Evolutionary conservation across 35 echinoderm and acorn worm genomes (phyloP).

Genomic region (Apostichopus californicus): DNA sequence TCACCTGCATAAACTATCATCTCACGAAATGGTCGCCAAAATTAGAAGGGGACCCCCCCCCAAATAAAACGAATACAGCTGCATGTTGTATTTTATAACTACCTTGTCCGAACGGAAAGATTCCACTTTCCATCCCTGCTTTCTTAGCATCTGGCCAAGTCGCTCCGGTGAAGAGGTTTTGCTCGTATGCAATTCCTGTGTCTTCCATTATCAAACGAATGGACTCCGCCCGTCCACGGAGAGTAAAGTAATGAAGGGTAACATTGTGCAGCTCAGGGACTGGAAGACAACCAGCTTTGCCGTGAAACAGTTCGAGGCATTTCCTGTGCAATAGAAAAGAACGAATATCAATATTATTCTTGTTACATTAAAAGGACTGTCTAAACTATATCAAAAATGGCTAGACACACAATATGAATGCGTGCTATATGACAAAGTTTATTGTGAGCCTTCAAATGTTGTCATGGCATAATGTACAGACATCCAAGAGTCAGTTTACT

Average conservation of each 20-base stretch:
- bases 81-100: neutral
- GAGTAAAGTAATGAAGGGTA: slow-evolving; percentile 91
- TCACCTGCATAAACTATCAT: too few relatives aligned
- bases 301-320: slow-evolving; percentile 72
- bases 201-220: slow-evolving; percentile 90
- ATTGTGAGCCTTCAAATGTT: too few relatives aligned
- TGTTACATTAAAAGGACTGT: too few relatives aligned
- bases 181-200: slow-evolving; percentile 76
- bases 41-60: too few relatives aligned
- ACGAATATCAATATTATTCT: too few relatives aligned
- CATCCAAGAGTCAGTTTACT: too few relatives aligned
- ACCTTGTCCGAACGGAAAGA: slow-evolving; percentile 97
- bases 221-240: slow-evolving; percentile 78
- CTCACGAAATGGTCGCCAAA: too few relatives aligned
- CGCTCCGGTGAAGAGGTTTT: slow-evolving; percentile 72
- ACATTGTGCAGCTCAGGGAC: slow-evolving; percentile 69
- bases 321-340: slow-evolving; percentile 51
- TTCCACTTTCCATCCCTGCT: slow-evolving; percentile 69
- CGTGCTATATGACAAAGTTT: too few relatives aligned
- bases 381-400: too few relatives aligned
- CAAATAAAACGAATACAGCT: too few relatives aligned
- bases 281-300: slow-evolving; percentile 86
- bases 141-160: slow-evolving; percentile 93
- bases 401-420: too few relatives aligned
- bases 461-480: too few relatives aligned